These are phyloP conservation scores for Micrastur ruficollis DNA, from an alignment of 2,797 vertebrate genomes.

Conservation along the genomic window DNA sequence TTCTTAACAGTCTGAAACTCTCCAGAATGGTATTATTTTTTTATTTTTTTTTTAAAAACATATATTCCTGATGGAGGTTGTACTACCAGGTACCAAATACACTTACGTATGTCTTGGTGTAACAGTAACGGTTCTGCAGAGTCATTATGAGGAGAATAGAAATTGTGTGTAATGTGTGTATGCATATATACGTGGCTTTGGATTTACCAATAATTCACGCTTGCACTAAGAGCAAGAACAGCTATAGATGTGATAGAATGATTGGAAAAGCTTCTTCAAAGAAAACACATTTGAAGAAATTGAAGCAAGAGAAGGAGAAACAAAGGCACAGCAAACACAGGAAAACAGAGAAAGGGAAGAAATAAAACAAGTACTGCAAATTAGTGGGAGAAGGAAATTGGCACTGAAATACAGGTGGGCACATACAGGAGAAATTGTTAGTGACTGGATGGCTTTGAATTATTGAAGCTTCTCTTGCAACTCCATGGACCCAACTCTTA, in stretches of 20 bases:
- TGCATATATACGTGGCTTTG: accelerated
- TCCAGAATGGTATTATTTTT: background rate
- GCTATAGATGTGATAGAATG: background rate
- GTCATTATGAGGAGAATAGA: background rate
- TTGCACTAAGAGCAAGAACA: background rate
- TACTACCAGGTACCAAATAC: background rate
- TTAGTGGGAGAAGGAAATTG: background rate
- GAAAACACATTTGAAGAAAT: background rate
- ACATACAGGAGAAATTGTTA: background rate
- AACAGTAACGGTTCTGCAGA: background rate
- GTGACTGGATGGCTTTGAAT: background rate
- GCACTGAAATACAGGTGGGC: background rate
- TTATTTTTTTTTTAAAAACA: background rate
- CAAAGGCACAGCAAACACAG: background rate
- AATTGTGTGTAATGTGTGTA: too few species aligned
- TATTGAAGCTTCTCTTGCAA: background rate
- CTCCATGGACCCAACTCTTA: background rate
- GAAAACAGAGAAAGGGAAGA: background rate
- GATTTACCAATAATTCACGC: background rate
- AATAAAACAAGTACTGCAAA: background rate
- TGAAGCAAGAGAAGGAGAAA: background rate
- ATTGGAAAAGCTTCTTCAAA: background rate
- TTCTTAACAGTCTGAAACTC: conserved; percentile 39
- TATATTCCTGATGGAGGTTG: background rate
- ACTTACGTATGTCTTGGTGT: background rate